Evolutionary conservation across 2,888 invertebrate species (phyloP).

Genomic region (Sinelater perroti): DNA sequence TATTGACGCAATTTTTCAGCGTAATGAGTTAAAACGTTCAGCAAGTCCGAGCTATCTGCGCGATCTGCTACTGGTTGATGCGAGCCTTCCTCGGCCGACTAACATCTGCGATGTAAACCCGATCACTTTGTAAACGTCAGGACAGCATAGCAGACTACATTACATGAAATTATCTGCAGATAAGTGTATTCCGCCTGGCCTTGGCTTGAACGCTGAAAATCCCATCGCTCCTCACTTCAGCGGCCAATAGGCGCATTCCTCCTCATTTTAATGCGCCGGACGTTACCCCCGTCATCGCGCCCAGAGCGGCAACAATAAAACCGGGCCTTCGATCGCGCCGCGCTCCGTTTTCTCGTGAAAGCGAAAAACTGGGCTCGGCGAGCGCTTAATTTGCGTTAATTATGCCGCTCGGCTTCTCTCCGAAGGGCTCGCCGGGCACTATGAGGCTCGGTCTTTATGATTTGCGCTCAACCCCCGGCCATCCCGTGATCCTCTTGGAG

Average conservation of each 20-base stretch:
- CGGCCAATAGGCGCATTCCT: slow-evolving; percentile 2
- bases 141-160: slow-evolving; percentile 53
- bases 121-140: slow-evolving; percentile 56
- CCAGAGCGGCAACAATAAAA: not conserved
- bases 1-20: slow-evolving; percentile 54
- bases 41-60: slow-evolving; percentile 46
- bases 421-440: not conserved
- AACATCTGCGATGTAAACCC: slow-evolving; percentile 46
- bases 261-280: not conserved
- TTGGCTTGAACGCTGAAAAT: slow-evolving; percentile 14
- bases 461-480: not conserved
- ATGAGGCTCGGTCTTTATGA: slow-evolving; percentile 6
- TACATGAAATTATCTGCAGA: slow-evolving; percentile 51
- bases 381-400: slow-evolving; percentile 1
- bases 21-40: slow-evolving; percentile 50
- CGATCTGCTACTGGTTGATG: slow-evolving; percentile 54
- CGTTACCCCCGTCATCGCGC: not conserved
- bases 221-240: not conserved
- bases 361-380: not conserved
- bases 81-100: slow-evolving; percentile 43
- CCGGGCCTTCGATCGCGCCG: not conserved
- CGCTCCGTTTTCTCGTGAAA: no score
- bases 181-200: slow-evolving; percentile 22
- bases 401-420: slow-evolving; percentile 8
- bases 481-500: slow-evolving; percentile 20